Evolutionary conservation across 2,888 invertebrate genomes (phyloP).

Genomic region (Portevinia maculata): DNA sequence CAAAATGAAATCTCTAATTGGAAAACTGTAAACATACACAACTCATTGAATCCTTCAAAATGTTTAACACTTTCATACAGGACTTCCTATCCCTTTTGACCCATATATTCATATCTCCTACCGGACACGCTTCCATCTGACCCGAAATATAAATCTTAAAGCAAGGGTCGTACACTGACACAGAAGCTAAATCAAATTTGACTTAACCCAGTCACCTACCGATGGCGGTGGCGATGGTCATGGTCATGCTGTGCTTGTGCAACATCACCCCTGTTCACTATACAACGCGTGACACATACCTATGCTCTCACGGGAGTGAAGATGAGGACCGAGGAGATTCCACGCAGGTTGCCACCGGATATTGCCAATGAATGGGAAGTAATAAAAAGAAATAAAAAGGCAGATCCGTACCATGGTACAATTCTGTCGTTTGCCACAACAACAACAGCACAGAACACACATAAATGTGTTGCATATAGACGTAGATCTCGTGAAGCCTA

Average conservation of each 20-base stretch:
- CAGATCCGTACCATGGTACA: constrained; percentile 46
- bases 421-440: constrained; percentile 31
- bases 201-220: constrained; percentile 58
- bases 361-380: constrained; percentile 41
- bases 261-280: constrained; percentile 43
- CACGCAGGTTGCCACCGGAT: constrained; percentile 68
- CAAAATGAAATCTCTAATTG: too few relatives aligned
- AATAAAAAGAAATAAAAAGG: constrained; percentile 36
- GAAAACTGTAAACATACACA: too few relatives aligned
- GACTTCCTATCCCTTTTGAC: neutral
- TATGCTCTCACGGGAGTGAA: constrained; percentile 20
- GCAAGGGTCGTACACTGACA: constrained; percentile 19
- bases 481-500: constrained; percentile 42
- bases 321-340: too few relatives aligned
- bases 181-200: constrained; percentile 46
- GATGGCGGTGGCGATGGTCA: constrained; percentile 39
- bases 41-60: neutral
- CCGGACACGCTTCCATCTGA: constrained; percentile 28
- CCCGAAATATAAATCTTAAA: constrained; percentile 29
- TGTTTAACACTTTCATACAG: neutral
- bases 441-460: constrained; percentile 15
- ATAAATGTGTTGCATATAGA: constrained; percentile 53
- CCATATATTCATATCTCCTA: constrained; percentile 8
- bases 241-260: too few relatives aligned
- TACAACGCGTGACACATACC: constrained; percentile 53